phyloP scores from a whole-genome alignment of 2,888 invertebrate species.

The Melieria crassipennis region DNA sequence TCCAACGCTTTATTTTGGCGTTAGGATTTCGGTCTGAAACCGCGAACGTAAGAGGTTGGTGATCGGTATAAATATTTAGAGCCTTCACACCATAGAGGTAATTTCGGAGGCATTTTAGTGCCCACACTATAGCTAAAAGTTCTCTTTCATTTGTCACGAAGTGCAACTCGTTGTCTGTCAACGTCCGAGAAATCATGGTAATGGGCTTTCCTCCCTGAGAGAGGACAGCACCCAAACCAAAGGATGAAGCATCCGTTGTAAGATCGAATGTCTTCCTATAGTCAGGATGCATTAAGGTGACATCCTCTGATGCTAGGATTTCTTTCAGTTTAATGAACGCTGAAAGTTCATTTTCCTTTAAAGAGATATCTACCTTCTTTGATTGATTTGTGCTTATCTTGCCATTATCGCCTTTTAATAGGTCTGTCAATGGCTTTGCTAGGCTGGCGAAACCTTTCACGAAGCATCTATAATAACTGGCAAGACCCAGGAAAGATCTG shows the following conservation, averaged over 20 bases:
- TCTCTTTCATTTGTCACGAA: slow-evolving; percentile 17
- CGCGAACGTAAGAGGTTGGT: slow-evolving; percentile 42
- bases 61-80: slow-evolving; percentile 22
- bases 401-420: slow-evolving; percentile 7
- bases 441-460: slow-evolving; percentile 23
- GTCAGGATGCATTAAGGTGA: slow-evolving; percentile 36
- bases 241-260: slow-evolving; percentile 18
- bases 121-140: slow-evolving; percentile 17
- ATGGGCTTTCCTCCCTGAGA: slow-evolving; percentile 7
- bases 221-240: slow-evolving; percentile 8
- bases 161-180: neutral
- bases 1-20: slow-evolving; percentile 35
- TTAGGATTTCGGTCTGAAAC: slow-evolving; percentile 43
- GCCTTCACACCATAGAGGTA: slow-evolving; percentile 13
- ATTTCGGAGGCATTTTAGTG: slow-evolving; percentile 13
- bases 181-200: slow-evolving; percentile 12
- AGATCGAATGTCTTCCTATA: slow-evolving; percentile 39
- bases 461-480: slow-evolving; percentile 10
- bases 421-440: slow-evolving; percentile 13
- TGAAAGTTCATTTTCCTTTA: slow-evolving; percentile 8
- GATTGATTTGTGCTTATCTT: slow-evolving; percentile 24
- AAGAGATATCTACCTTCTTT: slow-evolving; percentile 4
- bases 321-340: slow-evolving; percentile 22
- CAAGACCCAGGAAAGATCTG: neutral
- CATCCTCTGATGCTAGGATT: slow-evolving; percentile 33